phyloP scores from a whole-genome alignment of 2,888 invertebrate genomes.

The Cremastinae sp. region DNA sequence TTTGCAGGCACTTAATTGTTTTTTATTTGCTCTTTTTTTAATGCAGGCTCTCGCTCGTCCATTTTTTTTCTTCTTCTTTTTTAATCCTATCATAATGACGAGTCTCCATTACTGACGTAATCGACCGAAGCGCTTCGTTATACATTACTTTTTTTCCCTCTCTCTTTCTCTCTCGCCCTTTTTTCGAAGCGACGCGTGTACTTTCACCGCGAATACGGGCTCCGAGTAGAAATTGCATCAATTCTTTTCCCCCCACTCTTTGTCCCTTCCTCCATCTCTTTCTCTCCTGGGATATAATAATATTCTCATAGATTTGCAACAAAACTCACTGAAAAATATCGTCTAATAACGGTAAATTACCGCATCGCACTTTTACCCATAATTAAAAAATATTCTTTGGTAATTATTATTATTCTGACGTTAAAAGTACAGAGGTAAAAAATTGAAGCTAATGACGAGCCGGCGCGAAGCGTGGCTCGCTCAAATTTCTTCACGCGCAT shows the following conservation, averaged over 20 bases:
- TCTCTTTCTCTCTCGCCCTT: neutral
- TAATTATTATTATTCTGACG: conserved; percentile 3
- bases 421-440: no score
- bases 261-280: neutral
- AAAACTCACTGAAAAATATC: conserved; percentile 6
- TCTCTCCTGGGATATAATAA: conserved; percentile 10
- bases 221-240: conserved; percentile 45
- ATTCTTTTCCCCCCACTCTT: conserved; percentile 11
- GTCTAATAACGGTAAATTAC: conserved; percentile 33
- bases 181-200: neutral
- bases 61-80: conserved; percentile 7
- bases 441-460: neutral
- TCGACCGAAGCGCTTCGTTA: conserved; percentile 57
- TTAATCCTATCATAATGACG: conserved; percentile 43
- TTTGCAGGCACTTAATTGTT: conserved; percentile 36
- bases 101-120: conserved; percentile 51
- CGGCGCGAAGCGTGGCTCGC: no score
- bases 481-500: no score
- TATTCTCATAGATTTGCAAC: conserved; percentile 20
- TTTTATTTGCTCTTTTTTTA: conserved; percentile 3
- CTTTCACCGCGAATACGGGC: conserved; percentile 55
- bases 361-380: neutral
- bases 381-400: neutral
- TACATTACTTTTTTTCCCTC: conserved; percentile 34
- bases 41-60: neutral